Base-by-base conservation (phyloP, 2,888 invertebrate species). In the Hipparchia semele region DNA sequence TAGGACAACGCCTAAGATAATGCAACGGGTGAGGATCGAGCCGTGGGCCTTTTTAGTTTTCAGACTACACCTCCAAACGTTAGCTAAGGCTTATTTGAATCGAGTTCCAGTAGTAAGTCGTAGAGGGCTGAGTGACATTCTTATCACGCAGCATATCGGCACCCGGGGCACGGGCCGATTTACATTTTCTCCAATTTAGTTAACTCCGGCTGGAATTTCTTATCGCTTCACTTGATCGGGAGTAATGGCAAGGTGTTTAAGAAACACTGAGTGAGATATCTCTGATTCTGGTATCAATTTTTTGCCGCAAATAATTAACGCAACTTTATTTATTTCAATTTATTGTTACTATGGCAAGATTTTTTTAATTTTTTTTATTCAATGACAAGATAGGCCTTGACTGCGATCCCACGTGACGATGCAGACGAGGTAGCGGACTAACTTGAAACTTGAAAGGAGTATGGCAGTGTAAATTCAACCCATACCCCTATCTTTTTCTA, bases 111-210 rank as follows among this genome's bases (percentile, higher is more conserved):
- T 73, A 72, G 75, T 76, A 77, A 2, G 6, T 64, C 68, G 51
- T 49, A 71, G 61, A 67, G 67, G 72, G 58, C 64, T 71, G 81
- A 79, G 81, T 78, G 79, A 82, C 81, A 89, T 89, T 88, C 89
- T 76, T 78, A 83, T 87, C 89, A 90, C 90, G 90, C 73, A 76
- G 74, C 65, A 74, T 79, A 82, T 91, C 84, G 78, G 81, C 75
- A 90, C 79, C 78, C 91, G 23, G 75, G 78, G 79, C 92, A 91
- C 91, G 90, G 76, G 83, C 72, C 84, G 82, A 91, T 91, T 89
- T 90, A 90, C 90, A 91, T 92, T 92, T 90, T 87, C 87, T 91
- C 91, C 92, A 91, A 91, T 91, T 91, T 91, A 87, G 86, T 84
- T 82, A 83, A 83, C 84, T 83, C 78, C 82, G 84, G 78, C 80